These are phyloP conservation scores for Indicator maculatus DNA, from an alignment of 2,113 vertebrate species.

Conservation along the genomic window DNA sequence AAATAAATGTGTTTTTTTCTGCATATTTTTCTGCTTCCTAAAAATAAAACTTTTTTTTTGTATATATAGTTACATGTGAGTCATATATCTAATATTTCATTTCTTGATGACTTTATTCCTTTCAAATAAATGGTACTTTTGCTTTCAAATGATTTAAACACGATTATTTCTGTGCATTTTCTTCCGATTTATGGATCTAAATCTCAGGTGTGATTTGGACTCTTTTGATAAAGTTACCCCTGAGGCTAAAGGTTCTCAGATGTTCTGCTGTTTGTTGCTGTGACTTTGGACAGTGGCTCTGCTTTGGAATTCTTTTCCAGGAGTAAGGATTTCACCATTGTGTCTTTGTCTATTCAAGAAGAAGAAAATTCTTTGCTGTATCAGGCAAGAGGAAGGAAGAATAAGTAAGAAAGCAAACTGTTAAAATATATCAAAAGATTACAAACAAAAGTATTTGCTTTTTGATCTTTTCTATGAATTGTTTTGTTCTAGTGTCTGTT, in stretches of 20 bases:
- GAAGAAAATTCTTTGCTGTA: background rate
- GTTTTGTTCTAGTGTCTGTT: background rate
- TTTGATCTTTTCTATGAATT: background rate
- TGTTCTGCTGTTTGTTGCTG: background rate
- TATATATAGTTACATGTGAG: background rate
- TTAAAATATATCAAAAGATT: background rate
- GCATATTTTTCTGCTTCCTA: background rate
- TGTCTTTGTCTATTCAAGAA: background rate
- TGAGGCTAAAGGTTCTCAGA: background rate
- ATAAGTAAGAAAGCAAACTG: background rate
- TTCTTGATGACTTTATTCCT: background rate
- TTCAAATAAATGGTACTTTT: background rate
- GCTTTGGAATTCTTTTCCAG: background rate
- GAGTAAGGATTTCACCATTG: background rate
- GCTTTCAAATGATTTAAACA: background rate
- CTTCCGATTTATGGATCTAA: background rate
- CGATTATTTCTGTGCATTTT: background rate
- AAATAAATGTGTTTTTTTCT: constrained; percentile 11
- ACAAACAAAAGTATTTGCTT: background rate
- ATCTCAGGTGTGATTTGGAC: background rate
- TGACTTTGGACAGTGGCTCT: background rate
- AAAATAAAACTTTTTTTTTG: constrained; percentile 3
- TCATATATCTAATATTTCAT: background rate
- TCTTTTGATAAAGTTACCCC: background rate
- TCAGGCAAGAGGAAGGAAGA: background rate